Percentiles rank a stretch among this genome's conserved stretches.
These are phyloP conservation scores for Luperina nickerlii DNA, from an alignment of 2,888 invertebrate species.

Conservation along the genomic window DNA sequence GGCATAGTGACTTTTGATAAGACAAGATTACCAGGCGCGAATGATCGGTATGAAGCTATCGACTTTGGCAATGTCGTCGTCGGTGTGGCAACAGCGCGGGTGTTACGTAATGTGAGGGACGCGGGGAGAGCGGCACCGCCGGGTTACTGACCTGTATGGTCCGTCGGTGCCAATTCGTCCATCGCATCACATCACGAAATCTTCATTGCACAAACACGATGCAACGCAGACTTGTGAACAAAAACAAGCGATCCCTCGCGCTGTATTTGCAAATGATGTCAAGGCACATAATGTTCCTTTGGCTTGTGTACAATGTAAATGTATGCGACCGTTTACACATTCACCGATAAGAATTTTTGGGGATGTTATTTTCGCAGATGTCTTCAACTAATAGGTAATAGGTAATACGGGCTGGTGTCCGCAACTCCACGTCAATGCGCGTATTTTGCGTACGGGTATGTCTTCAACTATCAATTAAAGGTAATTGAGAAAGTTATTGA, in stretches of 20 bases:
- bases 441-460: no score
- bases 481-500: constrained; percentile 2
- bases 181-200: constrained; percentile 87
- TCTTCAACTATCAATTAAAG: constrained; percentile 3
- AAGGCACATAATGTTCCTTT: constrained; percentile 69
- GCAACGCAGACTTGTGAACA: constrained; percentile 72
- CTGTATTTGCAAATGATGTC: constrained; percentile 74
- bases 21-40: constrained; percentile 77
- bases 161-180: constrained; percentile 88
- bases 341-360: constrained; percentile 40
- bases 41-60: constrained; percentile 78
- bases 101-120: constrained; percentile 81
- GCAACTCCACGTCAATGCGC: no score
- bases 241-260: constrained; percentile 72
- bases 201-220: constrained; percentile 83
- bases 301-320: constrained; percentile 35
- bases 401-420: no score
- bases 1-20: constrained; percentile 68
- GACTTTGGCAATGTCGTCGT: constrained; percentile 84
- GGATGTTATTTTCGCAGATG: constrained; percentile 11
- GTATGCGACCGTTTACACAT: constrained; percentile 25
- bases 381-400: constrained; percentile 7
- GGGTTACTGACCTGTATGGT: constrained; percentile 88
- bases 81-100: constrained; percentile 85
- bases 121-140: constrained; percentile 73